A percentile compares a stretch with the other conserved stretches of the same genome.
These are phyloP conservation scores for Globodera ellingtonae DNA, from an alignment of 1,140 invertebrate species.

Conservation along the genomic window DNA sequence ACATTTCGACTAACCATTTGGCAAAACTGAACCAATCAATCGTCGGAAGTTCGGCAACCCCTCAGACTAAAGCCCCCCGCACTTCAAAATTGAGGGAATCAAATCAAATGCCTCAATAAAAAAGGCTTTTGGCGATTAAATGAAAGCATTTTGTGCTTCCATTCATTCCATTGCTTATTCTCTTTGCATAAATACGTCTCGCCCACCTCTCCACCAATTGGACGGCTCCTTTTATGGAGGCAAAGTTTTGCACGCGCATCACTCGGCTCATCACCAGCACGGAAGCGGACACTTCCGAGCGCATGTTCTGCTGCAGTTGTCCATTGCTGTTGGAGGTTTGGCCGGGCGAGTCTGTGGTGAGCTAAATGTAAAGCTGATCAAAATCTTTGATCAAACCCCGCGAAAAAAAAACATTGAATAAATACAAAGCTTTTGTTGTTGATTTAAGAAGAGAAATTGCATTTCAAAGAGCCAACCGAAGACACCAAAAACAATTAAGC, in stretches of 20 bases:
- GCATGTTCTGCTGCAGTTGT: conserved; percentile 11
- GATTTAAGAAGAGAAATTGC: too few species aligned
- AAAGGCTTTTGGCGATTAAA: too few species aligned
- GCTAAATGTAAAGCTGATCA: not conserved
- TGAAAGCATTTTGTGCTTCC: too few species aligned
- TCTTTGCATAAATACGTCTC: not conserved
- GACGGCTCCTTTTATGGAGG: conserved; percentile 71
- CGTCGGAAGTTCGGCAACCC: not conserved
- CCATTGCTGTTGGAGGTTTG: conserved; percentile 6
- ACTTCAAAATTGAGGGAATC: too few species aligned
- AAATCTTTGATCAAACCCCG: not conserved
- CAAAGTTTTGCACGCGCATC: conserved; percentile 77
- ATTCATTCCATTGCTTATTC: too few species aligned
- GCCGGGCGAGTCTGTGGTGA: not conserved
- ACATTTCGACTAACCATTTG: conserved; percentile 85
- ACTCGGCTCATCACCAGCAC: conserved; percentile 83
- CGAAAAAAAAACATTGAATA: too few species aligned
- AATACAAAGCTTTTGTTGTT: too few species aligned
- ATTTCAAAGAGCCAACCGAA: too few species aligned
- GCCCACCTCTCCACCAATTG: conserved; percentile 72
- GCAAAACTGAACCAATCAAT: conserved; percentile 74
- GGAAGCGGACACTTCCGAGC: conserved; percentile 73
- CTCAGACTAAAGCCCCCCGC: too few species aligned
- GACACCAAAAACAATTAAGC: conserved; percentile 39
- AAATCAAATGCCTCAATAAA: too few species aligned